Evolutionary conservation across 1,140 invertebrate genomes (phyloP), one percentile per base, ranked within the genome.

Genomic region (Musca vetustissima): DNA sequence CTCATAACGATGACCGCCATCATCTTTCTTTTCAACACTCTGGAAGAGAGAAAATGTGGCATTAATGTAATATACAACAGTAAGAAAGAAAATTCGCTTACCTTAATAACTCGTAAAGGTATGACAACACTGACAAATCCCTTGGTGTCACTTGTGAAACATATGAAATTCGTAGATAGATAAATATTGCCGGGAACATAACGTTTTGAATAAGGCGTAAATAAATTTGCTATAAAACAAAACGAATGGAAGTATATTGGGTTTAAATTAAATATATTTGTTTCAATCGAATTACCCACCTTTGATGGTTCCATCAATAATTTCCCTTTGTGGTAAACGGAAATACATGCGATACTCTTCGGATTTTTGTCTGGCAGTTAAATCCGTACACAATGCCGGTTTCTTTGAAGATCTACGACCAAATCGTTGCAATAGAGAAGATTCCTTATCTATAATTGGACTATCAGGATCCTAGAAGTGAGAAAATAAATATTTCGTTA

Each of bases 131-230:
- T 91, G 3, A 98, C 93, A 75, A 96, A 84, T 79, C 91, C 87
- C 74, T 88, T 88, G 1, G 95, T 96, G 84, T 93, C 89, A 84
- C 96, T 98, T 80, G 94, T 91, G 83, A 98, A 99, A 80, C 97
- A 99, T 72, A 98, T 88, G 83, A 95, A 99, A 84, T 97, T 97
- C 74, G 93, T 90, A 1, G 96, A 98, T 24, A 99, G 83, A 84
- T 92, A 99, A 71, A 99, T 86, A 73, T 90, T 88, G n/a, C 97
- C 97, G 84, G 89, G 89, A 66, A 95, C 92, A 76, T 95, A 90
- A 73, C 89, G 89, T 78, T 97, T 97, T 78, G 97, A 94, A 76
- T 96, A 98, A 0, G 96, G 96, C n/a, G 96, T 97, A 91, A 94
- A 96, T 21, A 98, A 83, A 2, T 91, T 79, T 0, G 78, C 80